Conservation (phyloP, 2,797 vertebrate species). For the Tenualosa thibaudeaui region DNA sequence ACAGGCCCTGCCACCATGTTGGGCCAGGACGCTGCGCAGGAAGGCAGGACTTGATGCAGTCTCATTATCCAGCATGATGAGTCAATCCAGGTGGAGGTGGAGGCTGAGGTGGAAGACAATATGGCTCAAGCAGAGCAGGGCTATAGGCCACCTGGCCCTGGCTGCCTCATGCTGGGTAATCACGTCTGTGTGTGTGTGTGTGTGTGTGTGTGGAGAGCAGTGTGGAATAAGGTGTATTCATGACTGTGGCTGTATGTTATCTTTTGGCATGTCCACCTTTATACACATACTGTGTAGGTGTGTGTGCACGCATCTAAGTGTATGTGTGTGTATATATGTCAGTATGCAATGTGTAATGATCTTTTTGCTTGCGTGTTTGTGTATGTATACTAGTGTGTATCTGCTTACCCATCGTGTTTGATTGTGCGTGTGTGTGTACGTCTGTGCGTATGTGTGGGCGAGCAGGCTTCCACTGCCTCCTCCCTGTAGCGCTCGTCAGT, state of each 20-base stretch:
- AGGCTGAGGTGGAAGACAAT: conserved; percentile 23
- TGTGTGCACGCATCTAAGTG: background rate
- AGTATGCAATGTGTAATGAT: background rate
- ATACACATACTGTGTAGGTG: background rate
- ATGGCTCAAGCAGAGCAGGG: conserved; percentile 19
- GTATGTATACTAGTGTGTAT: background rate
- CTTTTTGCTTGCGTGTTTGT: background rate
- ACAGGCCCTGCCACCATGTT: conserved; percentile 7
- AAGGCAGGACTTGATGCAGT: background rate
- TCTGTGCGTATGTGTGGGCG: background rate
- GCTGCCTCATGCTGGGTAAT: background rate
- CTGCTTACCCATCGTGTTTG: background rate
- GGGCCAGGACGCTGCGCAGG: background rate
- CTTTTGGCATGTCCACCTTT: background rate
- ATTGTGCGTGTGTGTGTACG: background rate
- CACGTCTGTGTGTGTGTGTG: background rate
- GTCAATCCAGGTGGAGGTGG: conserved; percentile 24
- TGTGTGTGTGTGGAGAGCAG: background rate
- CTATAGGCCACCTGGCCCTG: conserved; percentile 21
- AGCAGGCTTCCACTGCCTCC: background rate
- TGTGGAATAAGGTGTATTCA: background rate
- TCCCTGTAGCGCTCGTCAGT: conserved; percentile 2
- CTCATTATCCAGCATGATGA: conserved; percentile 24
- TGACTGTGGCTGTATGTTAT: background rate
- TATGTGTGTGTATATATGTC: background rate